Evolutionary conservation across 23 tunicate species (phyloP).

Genomic region (Pegea sp.): DNA sequence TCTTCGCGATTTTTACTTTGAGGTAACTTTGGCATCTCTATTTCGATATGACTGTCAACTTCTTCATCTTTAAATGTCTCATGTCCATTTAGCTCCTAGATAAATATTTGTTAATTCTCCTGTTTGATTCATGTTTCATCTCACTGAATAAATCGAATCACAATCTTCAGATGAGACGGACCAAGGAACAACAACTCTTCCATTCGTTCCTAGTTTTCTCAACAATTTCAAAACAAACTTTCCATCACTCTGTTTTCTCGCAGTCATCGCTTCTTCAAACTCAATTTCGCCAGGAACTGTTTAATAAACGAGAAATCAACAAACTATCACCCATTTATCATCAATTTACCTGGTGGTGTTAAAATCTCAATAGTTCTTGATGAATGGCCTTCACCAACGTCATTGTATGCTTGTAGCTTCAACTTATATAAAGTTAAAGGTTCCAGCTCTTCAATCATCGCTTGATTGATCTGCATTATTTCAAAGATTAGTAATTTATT

Average conservation of each 20-base stretch:
- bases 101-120: neutral
- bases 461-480: neutral
- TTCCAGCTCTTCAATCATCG: neutral
- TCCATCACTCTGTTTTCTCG: slow-evolving; percentile 34
- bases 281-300: slow-evolving; percentile 67
- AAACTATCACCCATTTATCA: neutral
- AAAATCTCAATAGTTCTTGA: neutral
- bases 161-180: slow-evolving; percentile 26
- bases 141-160: slow-evolving; percentile 13
- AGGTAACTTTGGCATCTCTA: slow-evolving; percentile 47
- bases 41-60: slow-evolving; percentile 30
- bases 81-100: slow-evolving; percentile 1
- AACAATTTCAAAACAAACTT: slow-evolving; percentile 23
- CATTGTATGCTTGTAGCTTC: neutral
- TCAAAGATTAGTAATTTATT: neutral
- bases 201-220: slow-evolving; percentile 40
- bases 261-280: slow-evolving; percentile 18
- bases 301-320: neutral
- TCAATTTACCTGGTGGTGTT: slow-evolving; percentile 1
- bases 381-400: neutral
- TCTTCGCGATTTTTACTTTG: slow-evolving; percentile 20
- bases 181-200: slow-evolving; percentile 91
- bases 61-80: slow-evolving; percentile 86
- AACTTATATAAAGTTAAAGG: neutral
- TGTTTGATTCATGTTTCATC: neutral